phyloP scores from a whole-genome alignment of 2,797 vertebrate species.

The Diplodus puntazzo region DNA sequence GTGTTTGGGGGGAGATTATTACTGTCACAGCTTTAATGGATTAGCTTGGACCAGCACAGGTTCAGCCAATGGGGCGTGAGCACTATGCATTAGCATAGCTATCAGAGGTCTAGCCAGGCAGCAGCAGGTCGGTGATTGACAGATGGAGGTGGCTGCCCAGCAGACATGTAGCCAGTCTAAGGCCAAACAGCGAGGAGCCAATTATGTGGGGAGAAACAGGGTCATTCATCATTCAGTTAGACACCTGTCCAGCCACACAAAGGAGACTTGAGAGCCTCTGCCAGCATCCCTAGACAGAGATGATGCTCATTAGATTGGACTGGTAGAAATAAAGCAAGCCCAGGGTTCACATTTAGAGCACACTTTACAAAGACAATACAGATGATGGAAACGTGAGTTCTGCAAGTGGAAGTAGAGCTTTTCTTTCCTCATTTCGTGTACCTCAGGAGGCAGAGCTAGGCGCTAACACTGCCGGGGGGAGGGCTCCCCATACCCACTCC shows the following conservation, averaged over 20 bases:
- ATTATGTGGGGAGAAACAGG: constrained; percentile 81
- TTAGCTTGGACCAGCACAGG: constrained; percentile 76
- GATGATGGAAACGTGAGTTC: constrained; percentile 16
- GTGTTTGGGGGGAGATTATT: constrained; percentile 84
- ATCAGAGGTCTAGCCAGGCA: constrained; percentile 81
- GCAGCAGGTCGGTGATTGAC: constrained; percentile 83
- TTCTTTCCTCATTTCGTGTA: neutral
- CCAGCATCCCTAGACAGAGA: constrained; percentile 67
- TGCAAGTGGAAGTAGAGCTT: constrained; percentile 1
- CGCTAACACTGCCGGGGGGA: neutral
- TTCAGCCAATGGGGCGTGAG: constrained; percentile 76
- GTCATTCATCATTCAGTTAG: constrained; percentile 86
- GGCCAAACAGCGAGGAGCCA: constrained; percentile 81
- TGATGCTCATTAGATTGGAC: constrained; percentile 82
- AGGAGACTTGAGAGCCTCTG: constrained; percentile 54
- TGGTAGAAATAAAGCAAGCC: constrained; percentile 63
- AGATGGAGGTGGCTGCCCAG: constrained; percentile 81
- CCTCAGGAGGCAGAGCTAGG: neutral
- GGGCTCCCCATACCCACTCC: neutral
- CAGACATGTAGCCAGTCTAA: constrained; percentile 75
- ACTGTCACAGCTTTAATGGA: constrained; percentile 86
- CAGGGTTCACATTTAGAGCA: constrained; percentile 65
- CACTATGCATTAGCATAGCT: constrained; percentile 81
- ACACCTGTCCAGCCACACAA: constrained; percentile 84
- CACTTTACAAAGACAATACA: constrained; percentile 47